Evolutionary conservation across 2,797 vertebrate species (phyloP), one percentile per base, ranked within the genome.

Genomic region (Lophotriccus pileatus): DNA sequence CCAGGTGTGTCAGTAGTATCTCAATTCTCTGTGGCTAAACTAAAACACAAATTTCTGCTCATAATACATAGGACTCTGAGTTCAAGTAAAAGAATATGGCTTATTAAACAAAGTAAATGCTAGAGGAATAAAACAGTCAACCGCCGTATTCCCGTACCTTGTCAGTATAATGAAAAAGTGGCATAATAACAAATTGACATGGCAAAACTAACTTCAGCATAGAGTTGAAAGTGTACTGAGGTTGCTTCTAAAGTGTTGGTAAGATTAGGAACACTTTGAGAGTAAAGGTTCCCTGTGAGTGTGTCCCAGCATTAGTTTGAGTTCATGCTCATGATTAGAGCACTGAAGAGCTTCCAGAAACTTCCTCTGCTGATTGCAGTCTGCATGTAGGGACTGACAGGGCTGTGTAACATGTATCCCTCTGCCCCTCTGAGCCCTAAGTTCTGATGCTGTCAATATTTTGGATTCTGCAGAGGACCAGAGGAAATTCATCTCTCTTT

Each of bases 401-500:
- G 7, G n/a, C n/a, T 19, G 2, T 12, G 52, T 0, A 7, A 37
- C 6, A 2, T 46, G 17, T 7, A 13, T 59, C 73, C 16, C 9
- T 80, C 30, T 69, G 11, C 19, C 11, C 4, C 9, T 55, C 36
- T 70, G 19, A 16, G 7, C 12, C 21, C 30, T 55, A 46, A 27
- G 4, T 69, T 83, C 18, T 70, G 32, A 58, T 44, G 14, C 6
- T 83, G 6, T 60, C 32, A 59, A 1, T 59, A 39, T 47, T 90
- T 79, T 69, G 2, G 0, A 74, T 7, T 74, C 21, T 56, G 8
- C 13, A 63, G 47, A 36, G 62, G 3, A 56, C 20, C 14, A 63
- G 41, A 7, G 7, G 9, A 89, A 76, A 41, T 36, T 3, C 10
- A 55, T 16, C 4, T 25, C 22, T 79, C 12, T 56, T 49, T 76